A percentile compares a stretch with the other conserved stretches of the same genome.
phyloP scores from a whole-genome alignment of 2,113 vertebrate genomes.

The Riparia riparia region DNA sequence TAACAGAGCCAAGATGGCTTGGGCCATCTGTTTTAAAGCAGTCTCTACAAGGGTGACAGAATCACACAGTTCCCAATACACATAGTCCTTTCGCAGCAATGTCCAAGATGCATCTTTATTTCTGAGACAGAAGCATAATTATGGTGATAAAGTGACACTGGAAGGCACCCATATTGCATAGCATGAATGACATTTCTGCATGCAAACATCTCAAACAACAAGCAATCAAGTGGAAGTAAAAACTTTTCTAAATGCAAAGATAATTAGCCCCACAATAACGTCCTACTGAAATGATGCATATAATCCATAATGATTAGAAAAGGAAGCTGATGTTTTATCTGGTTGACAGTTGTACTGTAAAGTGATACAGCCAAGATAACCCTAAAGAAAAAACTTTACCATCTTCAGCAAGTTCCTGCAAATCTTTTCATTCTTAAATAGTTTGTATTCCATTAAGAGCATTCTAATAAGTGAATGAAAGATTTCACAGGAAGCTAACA shows the following conservation, averaged over 20 bases:
- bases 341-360: not conserved
- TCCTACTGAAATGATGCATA: conserved; percentile 8
- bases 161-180: not conserved
- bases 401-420: not conserved
- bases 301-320: not conserved
- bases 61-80: not conserved
- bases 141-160: not conserved
- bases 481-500: not conserved
- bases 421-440: not conserved
- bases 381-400: not conserved
- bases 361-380: not conserved
- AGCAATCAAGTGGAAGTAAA: not conserved
- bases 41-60: not conserved
- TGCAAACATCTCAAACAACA: not conserved
- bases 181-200: not conserved
- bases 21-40: not conserved
- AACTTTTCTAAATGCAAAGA: conserved; percentile 1
- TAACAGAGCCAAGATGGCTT: not conserved
- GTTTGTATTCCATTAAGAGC: not conserved
- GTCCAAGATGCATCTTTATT: not conserved
- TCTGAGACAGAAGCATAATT: not conserved
- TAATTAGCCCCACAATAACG: not conserved
- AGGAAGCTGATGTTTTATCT: not conserved
- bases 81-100: not conserved
- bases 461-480: not conserved